These are phyloP conservation scores for Laterallus jamaicensis DNA, from an alignment of 2,113 vertebrate genomes.

Conservation along the genomic window DNA sequence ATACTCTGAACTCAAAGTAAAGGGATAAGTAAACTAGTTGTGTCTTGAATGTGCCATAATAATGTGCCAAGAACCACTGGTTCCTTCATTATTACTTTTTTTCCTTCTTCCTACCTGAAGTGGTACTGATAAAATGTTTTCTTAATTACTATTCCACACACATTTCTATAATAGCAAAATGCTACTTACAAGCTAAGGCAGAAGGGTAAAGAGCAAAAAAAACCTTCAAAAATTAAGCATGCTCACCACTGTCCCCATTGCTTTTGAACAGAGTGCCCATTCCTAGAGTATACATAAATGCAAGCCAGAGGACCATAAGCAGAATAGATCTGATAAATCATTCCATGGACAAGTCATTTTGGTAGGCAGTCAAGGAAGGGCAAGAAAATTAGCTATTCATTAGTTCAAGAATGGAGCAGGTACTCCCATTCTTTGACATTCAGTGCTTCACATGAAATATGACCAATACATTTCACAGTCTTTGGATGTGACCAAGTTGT, in stretches of 20 bases:
- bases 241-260: not conserved
- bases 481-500: not conserved
- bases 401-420: not conserved
- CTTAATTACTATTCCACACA: not conserved
- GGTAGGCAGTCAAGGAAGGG: not conserved
- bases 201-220: not conserved
- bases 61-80: not conserved
- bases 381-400: conserved; percentile 18
- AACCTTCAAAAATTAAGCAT: not conserved
- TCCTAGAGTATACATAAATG: not conserved
- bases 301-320: not conserved
- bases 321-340: not conserved
- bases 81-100: not conserved
- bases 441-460: not conserved
- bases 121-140: not conserved
- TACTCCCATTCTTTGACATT: not conserved
- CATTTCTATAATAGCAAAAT: not conserved
- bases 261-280: not conserved
- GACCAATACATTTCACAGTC: not conserved
- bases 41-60: not conserved
- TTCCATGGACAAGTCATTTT: not conserved
- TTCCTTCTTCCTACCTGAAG: not conserved
- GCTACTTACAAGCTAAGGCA: not conserved
- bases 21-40: not conserved
- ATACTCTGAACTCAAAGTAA: not conserved